These are phyloP conservation scores for Apeltes quadracus DNA, from an alignment of 2,113 vertebrate genomes.

Conservation along the genomic window DNA sequence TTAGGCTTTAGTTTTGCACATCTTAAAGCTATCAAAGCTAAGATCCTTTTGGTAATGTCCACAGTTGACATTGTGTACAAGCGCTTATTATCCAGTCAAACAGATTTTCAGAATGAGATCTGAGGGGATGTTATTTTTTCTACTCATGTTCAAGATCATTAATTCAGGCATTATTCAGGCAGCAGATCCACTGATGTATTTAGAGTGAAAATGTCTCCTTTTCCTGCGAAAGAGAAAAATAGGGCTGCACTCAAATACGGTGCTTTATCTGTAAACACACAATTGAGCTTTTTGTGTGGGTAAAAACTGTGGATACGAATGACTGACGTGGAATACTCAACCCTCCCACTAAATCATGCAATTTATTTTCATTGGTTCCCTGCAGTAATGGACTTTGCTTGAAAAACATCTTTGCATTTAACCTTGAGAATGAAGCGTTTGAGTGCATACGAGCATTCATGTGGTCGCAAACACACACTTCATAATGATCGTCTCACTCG, in stretches of 20 bases:
- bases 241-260: constrained; percentile 40
- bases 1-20: background rate
- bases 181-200: constrained; percentile 62
- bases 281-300: constrained; percentile 58
- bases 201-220: constrained; percentile 63
- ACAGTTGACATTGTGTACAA: constrained; percentile 16
- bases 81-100: background rate
- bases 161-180: constrained; percentile 66
- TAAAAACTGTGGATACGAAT: constrained; percentile 55
- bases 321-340: constrained; percentile 56
- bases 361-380: constrained; percentile 72
- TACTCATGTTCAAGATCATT: constrained; percentile 40
- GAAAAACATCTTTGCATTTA: constrained; percentile 73
- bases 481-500: constrained; percentile 43
- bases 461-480: constrained; percentile 33
- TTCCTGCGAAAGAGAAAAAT: constrained; percentile 68
- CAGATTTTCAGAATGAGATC: constrained; percentile 14
- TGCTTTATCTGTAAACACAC: constrained; percentile 71
- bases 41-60: constrained; percentile 14
- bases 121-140: background rate
- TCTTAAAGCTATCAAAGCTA: background rate
- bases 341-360: constrained; percentile 61
- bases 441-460: constrained; percentile 54
- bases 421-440: constrained; percentile 70
- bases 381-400: constrained; percentile 69